phyloP scores from a whole-genome alignment of 2,797 vertebrate genomes.

The Enteromius viviparus region DNA sequence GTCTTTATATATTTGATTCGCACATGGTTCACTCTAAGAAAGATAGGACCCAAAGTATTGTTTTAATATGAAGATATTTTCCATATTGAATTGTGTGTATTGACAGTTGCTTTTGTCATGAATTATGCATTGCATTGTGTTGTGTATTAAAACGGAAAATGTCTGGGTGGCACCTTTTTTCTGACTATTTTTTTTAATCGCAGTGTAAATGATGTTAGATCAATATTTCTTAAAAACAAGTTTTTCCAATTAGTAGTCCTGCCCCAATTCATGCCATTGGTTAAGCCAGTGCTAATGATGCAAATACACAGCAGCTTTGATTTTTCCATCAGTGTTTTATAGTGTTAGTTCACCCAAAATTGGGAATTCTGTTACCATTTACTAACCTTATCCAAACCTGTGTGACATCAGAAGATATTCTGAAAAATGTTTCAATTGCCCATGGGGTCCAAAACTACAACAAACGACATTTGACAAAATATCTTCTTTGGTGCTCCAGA shows the following conservation, averaged over 20 bases:
- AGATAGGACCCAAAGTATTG: neutral
- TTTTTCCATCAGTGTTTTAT: neutral
- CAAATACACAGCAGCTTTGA: neutral
- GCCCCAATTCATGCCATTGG: neutral
- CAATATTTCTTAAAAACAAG: neutral
- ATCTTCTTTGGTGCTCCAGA: neutral
- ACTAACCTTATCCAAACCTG: neutral
- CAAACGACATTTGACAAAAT: neutral
- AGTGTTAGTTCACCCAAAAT: neutral
- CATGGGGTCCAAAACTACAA: neutral
- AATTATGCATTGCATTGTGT: neutral
- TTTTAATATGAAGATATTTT: neutral
- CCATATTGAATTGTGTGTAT: neutral
- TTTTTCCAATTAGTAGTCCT: neutral
- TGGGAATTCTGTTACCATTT: neutral
- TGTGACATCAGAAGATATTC: neutral
- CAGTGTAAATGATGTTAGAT: neutral
- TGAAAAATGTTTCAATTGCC: neutral
- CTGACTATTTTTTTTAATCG: no score
- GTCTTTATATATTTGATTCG: conserved; percentile 35
- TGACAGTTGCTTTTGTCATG: neutral
- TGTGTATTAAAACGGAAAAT: neutral
- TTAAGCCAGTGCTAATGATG: neutral
- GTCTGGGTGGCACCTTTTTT: neutral
- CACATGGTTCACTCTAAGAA: neutral